Evolutionary conservation across 1,140 invertebrate genomes (phyloP), one percentile per base, ranked within the genome.

Genomic region (Drosophila saltans): DNA sequence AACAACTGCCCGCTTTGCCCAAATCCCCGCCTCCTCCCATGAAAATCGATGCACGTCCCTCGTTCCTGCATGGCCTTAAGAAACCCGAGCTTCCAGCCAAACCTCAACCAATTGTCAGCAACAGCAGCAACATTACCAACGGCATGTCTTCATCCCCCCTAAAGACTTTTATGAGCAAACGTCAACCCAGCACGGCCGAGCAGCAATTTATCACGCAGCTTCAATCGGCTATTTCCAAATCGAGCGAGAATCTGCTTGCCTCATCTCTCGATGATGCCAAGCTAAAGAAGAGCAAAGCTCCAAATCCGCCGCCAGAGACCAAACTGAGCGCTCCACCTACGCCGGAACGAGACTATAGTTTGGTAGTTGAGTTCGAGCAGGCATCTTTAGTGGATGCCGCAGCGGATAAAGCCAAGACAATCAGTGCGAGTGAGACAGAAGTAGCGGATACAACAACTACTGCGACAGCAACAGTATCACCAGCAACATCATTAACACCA

Each of bases 51-150:
- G 95, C 95, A 0, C 92, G 95, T 30, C 92, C 94, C 4, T 96
- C 96, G 2, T 96, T 96, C 75, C 92, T 96, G 10, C 96, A 96
- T 69, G 94, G 94, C 24, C 62, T 92, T 0, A 94, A 95, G 78
- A 95, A 95, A 91, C 95, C 94, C 0, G 95, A 95, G 92, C 80
- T 95, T 40, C 95, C 95, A 0, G 92, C 93, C 0, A 96, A 95
- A 92, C 95, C 95, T 21, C 81, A 24, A 33, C n/a, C 57, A 24
- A 52, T 92, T 3, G 82, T 85, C 24, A 72, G 21, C 68, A 75
- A 26, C 66, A 72, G 21, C 86, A 60, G 61, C 68, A 45, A 41
- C 45, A 7, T 5, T 5, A 36, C 6, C 33, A 45, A 48, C 41
- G 28, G 66, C 65, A 24, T 48, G 59, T 62, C 2, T n/a, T 57